Evolutionary conservation across 92 coral and sea anemone species (phyloP).

Genomic region (Porites evermanni): DNA sequence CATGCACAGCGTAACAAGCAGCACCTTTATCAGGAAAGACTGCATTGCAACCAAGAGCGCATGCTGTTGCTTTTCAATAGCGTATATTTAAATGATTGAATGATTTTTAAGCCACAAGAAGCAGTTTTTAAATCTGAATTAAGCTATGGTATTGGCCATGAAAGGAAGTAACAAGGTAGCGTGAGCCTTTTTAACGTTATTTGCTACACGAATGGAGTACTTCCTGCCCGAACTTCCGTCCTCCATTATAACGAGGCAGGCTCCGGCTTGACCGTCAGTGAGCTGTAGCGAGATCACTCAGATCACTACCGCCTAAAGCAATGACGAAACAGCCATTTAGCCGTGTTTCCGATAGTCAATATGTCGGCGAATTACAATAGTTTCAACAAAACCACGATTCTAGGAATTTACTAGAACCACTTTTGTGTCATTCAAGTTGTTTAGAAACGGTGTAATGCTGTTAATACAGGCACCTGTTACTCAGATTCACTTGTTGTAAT

Average conservation of each 20-base stretch:
- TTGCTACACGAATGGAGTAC: not conserved
- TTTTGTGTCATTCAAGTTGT: not conserved
- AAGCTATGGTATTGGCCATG: too few relatives aligned
- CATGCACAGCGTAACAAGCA: too few relatives aligned
- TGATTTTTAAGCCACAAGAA: too few relatives aligned
- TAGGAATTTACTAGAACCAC: constrained; percentile 5
- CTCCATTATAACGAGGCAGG: not conserved
- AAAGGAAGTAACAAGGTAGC: too few relatives aligned
- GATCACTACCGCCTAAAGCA: constrained; percentile 28
- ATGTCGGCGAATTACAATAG: constrained; percentile 37
- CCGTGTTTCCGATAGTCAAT: constrained; percentile 35
- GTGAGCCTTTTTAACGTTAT: too few relatives aligned
- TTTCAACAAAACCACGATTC: constrained; percentile 9
- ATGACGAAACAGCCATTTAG: constrained; percentile 37
- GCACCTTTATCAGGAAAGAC: too few relatives aligned
- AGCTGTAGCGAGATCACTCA: constrained; percentile 15
- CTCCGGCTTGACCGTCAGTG: constrained; percentile 15
- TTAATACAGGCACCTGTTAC: not conserved
- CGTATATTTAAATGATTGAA: too few relatives aligned
- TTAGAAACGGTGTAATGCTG: not conserved
- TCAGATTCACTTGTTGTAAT: constrained; percentile 6
- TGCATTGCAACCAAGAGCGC: too few relatives aligned
- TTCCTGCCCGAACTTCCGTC: constrained; percentile 8
- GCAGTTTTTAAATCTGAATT: too few relatives aligned
- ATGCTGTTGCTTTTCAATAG: too few relatives aligned